These are phyloP conservation scores for Otocyon megalotis DNA, from an alignment of 2,113 vertebrate species.

Conservation along the genomic window DNA sequence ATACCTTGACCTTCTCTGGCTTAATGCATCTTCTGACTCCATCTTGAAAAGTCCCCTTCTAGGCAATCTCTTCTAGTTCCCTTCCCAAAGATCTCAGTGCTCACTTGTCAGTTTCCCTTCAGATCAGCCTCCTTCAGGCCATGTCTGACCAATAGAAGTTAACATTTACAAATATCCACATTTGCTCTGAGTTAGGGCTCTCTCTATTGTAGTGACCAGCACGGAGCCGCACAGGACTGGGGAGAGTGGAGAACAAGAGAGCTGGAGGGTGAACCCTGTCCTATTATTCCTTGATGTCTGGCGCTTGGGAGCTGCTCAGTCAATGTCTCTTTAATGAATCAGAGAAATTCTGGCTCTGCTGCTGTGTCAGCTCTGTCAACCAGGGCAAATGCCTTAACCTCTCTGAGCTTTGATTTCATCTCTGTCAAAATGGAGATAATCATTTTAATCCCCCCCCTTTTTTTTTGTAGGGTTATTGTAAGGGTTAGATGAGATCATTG, in stretches of 20 bases:
- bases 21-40: not conserved
- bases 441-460: not conserved
- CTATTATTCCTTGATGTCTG: not conserved
- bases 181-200: not conserved
- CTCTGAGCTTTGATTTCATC: constrained; percentile 16
- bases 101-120: not conserved
- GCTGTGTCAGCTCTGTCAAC: not conserved
- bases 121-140: not conserved
- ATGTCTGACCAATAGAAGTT: not conserved
- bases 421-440: constrained; percentile 44
- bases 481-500: not conserved
- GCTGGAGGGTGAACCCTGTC: not conserved
- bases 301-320: not conserved
- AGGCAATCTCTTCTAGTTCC: not conserved
- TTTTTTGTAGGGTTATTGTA: not conserved
- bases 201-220: no score
- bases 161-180: not conserved
- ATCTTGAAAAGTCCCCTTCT: not conserved
- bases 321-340: not conserved
- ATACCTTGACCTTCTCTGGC: not conserved
- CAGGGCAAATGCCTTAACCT: not conserved
- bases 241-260: not conserved
- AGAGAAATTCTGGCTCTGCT: constrained; percentile 23
- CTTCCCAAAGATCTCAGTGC: not conserved
- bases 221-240: no score